Evolutionary conservation across 2,113 vertebrate species (phyloP).

Genomic region (Paramormyrops kingsleyae): DNA sequence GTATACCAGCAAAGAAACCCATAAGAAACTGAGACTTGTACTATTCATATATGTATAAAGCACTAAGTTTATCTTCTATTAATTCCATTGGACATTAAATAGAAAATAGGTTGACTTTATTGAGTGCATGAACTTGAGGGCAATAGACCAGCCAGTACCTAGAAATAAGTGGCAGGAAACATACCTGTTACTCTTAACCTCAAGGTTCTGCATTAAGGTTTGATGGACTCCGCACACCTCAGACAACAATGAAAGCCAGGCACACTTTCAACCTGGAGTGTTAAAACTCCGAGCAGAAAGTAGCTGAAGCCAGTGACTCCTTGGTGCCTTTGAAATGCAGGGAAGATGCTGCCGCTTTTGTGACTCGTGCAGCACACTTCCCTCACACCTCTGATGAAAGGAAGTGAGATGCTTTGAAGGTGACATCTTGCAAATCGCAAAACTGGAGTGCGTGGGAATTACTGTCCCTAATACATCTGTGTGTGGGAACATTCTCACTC

Average conservation of each 20-base stretch:
- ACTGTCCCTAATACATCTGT: not conserved
- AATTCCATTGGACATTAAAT: not conserved
- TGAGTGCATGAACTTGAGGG: not conserved
- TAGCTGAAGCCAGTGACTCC: not conserved
- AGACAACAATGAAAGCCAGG: not conserved
- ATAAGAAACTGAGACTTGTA: not conserved
- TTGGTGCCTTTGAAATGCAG: conserved; percentile 31
- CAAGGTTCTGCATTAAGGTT: not conserved
- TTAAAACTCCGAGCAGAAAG: not conserved
- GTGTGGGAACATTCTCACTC: not conserved
- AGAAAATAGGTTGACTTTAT: not conserved
- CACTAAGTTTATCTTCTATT: not conserved
- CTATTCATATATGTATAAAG: not conserved
- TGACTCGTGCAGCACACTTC: conserved; percentile 18
- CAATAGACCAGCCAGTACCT: not conserved
- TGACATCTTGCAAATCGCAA: not conserved
- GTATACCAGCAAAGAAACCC: not conserved
- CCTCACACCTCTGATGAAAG: conserved; percentile 23
- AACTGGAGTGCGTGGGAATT: not conserved
- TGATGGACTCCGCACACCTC: not conserved
- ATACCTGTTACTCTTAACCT: not conserved
- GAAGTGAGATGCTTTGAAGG: not conserved
- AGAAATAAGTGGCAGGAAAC: not conserved
- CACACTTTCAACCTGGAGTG: conserved; percentile 11
- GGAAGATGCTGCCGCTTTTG: not conserved